These are phyloP conservation scores for Anser brachyrhynchus DNA, from an alignment of 2,113 vertebrate genomes.

Conservation along the genomic window DNA sequence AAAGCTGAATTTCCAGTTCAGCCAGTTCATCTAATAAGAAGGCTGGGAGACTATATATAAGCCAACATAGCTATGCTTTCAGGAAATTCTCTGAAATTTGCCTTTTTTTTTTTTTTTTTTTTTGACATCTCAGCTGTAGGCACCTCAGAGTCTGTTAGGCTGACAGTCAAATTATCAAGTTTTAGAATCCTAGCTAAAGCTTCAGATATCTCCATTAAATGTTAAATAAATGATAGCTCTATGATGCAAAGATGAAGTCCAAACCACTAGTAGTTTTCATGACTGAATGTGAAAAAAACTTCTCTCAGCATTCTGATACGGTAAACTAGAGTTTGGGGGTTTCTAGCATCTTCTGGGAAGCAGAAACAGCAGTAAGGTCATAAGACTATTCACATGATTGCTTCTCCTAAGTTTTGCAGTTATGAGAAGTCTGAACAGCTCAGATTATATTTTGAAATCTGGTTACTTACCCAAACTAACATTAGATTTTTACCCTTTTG, in stretches of 20 bases:
- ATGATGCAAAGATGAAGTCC: background rate
- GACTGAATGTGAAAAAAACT: background rate
- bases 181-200: background rate
- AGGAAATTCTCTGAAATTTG: background rate
- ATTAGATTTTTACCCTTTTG: background rate
- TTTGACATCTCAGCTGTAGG: background rate
- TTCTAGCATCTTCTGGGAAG: background rate
- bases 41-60: background rate
- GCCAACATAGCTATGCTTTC: background rate
- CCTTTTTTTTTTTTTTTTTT: fast-evolving
- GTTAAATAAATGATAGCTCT: background rate
- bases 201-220: background rate
- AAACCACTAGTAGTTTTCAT: conserved; percentile 7
- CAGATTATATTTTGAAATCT: background rate
- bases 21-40: background rate
- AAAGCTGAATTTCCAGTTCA: background rate
- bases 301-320: background rate
- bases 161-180: background rate
- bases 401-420: background rate
- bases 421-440: background rate
- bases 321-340: background rate
- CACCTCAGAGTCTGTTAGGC: background rate
- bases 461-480: background rate
- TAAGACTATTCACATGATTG: background rate
- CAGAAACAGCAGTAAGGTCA: background rate